Evolutionary conservation across 2,888 invertebrate genomes (phyloP).

Genomic region (Drosophila tanythrix): DNA sequence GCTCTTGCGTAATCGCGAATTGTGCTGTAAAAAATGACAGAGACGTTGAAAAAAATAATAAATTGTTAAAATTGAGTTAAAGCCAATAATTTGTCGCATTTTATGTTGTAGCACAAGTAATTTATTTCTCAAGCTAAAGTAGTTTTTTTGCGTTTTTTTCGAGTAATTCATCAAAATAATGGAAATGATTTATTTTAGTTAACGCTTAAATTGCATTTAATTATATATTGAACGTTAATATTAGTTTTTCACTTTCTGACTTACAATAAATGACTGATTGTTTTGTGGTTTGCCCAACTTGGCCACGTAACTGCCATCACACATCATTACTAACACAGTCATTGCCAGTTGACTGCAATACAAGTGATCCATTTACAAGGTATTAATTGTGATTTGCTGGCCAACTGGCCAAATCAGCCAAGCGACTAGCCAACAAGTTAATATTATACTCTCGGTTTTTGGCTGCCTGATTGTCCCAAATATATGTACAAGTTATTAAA

Average conservation of each 20-base stretch:
- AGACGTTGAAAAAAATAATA: background rate
- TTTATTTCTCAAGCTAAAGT: background rate
- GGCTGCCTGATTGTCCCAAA: constrained; percentile 1
- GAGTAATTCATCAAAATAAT: background rate
- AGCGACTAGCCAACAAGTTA: constrained; percentile 22
- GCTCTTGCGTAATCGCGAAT: background rate
- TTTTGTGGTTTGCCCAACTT: constrained; percentile 25
- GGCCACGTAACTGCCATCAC: constrained; percentile 7
- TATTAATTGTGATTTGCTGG: constrained; percentile 17
- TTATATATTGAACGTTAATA: background rate
- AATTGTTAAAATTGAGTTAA: background rate
- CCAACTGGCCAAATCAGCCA: constrained; percentile 30
- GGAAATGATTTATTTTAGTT: background rate
- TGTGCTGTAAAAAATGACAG: background rate
- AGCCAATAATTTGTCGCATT: constrained; percentile 1
- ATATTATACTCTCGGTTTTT: constrained; percentile 10
- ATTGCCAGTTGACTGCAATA: constrained; percentile 24
- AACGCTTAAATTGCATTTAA: background rate
- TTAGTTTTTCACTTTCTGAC: background rate
- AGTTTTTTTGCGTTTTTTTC: background rate
- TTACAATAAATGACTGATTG: constrained; percentile 2
- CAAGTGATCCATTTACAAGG: constrained; percentile 9
- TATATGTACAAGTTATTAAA: constrained; percentile 7
- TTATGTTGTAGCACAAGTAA: background rate
- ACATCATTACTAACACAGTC: constrained; percentile 26